Percentiles rank a stretch among this genome's conserved stretches.
Conservation (phyloP, 2,797 vertebrate species). For the Sebastes miniatus region DNA sequence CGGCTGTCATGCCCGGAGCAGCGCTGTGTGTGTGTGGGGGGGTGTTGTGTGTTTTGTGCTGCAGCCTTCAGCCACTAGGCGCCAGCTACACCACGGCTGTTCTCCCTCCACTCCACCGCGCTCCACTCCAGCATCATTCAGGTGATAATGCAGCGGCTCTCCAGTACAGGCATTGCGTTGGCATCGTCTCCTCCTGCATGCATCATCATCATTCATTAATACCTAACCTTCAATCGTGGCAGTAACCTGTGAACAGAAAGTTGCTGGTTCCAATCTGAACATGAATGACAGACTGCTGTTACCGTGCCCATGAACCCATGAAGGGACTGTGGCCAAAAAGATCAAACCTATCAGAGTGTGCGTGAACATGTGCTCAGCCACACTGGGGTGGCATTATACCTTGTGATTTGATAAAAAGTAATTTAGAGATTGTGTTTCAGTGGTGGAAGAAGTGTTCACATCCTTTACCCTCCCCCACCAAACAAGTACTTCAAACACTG, state of each 20-base stretch:
- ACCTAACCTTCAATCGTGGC: neutral
- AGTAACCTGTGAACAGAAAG: neutral
- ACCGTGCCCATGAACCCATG: neutral
- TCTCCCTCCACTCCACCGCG: neutral
- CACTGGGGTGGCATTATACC: neutral
- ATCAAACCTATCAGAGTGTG: too few species aligned
- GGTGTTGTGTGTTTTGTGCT: neutral
- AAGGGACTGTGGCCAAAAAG: neutral
- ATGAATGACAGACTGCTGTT: neutral
- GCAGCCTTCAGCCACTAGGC: conserved; percentile 30
- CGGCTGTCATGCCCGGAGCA: neutral
- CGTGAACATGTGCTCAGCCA: neutral
- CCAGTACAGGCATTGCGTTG: too few species aligned
- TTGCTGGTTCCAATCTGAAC: neutral
- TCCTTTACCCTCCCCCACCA: neutral
- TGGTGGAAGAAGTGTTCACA: neutral
- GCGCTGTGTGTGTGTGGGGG: neutral
- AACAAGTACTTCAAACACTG: neutral
- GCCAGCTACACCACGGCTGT: conserved; percentile 1
- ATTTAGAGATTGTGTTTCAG: neutral
- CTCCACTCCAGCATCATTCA: neutral
- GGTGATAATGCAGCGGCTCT: neutral
- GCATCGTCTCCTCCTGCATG: neutral
- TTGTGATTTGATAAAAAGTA: neutral
- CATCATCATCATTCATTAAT: neutral